Conservation (phyloP, 2,888 invertebrate genomes). For the Tolmerus cingulatus region DNA sequence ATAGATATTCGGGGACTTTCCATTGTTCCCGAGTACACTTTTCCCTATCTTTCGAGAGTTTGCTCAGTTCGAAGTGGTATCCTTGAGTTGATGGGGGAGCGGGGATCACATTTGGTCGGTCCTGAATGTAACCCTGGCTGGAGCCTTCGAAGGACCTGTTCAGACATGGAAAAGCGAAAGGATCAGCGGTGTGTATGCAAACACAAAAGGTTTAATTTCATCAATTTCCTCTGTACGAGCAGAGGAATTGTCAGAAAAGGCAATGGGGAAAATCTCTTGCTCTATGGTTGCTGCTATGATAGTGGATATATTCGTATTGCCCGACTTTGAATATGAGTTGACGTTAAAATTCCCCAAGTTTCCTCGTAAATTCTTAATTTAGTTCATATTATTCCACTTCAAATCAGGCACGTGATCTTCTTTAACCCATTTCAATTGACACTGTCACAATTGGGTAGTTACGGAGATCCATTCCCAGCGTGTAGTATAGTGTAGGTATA, state of each 20-base stretch:
- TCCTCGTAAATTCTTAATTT: conserved; percentile 21
- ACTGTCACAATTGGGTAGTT: neutral
- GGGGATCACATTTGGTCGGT: neutral
- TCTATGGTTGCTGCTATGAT: neutral
- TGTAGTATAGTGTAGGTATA: neutral
- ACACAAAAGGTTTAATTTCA: conserved; percentile 36
- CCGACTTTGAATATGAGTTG: neutral
- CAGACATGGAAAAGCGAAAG: neutral
- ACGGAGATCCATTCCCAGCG: neutral
- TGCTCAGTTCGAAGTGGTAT: neutral
- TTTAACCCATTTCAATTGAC: neutral
- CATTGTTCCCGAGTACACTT: conserved; percentile 2
- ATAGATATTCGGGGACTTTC: conserved; percentile 14
- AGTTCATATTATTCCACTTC: conserved; percentile 21
- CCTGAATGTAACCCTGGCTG: neutral
- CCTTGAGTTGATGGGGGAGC: neutral
- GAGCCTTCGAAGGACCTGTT: neutral
- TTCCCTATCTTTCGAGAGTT: conserved; percentile 13
- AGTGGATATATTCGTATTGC: neutral
- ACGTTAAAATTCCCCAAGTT: conserved; percentile 5
- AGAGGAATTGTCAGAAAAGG: neutral
- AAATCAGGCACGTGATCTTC: neutral
- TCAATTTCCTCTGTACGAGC: conserved; percentile 14
- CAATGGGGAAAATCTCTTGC: neutral
- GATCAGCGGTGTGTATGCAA: conserved; percentile 12